phyloP scores from a whole-genome alignment of 2,888 invertebrate species.

The Orthosia incerta region DNA sequence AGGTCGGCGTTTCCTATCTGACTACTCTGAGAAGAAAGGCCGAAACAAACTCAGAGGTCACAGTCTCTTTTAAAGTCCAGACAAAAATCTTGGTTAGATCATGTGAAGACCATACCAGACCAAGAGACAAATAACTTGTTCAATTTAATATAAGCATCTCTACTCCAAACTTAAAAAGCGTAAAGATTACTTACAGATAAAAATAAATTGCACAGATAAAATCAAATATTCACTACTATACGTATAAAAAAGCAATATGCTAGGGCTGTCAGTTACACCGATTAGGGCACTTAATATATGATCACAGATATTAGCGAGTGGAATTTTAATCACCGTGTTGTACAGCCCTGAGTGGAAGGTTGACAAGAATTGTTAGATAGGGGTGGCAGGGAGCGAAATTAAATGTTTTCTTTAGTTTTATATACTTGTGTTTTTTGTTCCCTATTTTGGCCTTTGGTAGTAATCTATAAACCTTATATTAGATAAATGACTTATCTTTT shows the following conservation, averaged over 20 bases:
- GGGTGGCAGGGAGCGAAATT: constrained; percentile 69
- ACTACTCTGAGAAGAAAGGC: too few relatives aligned
- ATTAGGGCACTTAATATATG: constrained; percentile 86
- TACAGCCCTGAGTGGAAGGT: constrained; percentile 73
- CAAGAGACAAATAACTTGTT: not conserved
- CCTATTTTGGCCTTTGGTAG: not conserved
- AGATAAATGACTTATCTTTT: too few relatives aligned
- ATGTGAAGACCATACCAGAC: too few relatives aligned
- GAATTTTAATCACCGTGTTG: constrained; percentile 85
- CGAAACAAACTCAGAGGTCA: too few relatives aligned
- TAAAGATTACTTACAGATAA: constrained; percentile 50
- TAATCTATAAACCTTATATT: too few relatives aligned
- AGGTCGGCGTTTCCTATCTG: too few relatives aligned
- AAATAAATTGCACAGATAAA: constrained; percentile 64
- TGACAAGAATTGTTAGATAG: constrained; percentile 73
- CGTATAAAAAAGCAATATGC: constrained; percentile 70
- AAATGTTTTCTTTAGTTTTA: not conserved
- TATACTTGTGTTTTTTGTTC: not conserved
- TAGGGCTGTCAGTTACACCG: constrained; percentile 76
- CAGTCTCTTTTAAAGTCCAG: too few relatives aligned
- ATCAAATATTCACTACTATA: constrained; percentile 61
- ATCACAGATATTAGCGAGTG: constrained; percentile 80
- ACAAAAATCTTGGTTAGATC: too few relatives aligned
- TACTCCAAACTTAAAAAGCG: constrained; percentile 33
- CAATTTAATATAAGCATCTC: constrained; percentile 4